phyloP scores from a whole-genome alignment of 1,140 invertebrate genomes.

The Branchinecta lynchi region DNA sequence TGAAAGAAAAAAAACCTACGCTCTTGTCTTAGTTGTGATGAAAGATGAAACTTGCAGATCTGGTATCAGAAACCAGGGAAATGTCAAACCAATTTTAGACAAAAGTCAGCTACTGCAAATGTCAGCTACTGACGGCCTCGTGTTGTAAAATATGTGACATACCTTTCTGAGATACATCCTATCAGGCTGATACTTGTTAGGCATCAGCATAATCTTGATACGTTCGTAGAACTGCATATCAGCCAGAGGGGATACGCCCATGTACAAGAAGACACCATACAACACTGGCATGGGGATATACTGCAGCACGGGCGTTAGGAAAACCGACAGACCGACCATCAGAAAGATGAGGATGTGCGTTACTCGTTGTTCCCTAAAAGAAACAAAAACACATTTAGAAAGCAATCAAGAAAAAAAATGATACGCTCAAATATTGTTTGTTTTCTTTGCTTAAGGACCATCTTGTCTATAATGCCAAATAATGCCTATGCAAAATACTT shows the following conservation, averaged over 20 bases:
- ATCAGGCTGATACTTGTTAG: constrained; percentile 47
- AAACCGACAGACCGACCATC: constrained; percentile 31
- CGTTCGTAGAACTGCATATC: constrained; percentile 42
- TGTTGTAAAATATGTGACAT: not conserved
- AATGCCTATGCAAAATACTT: no score
- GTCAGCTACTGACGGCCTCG: no score
- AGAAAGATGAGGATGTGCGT: constrained; percentile 31
- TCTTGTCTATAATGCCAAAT: no score
- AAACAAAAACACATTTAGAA: not conserved
- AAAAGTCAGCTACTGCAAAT: no score
- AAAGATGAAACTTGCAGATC: no score
- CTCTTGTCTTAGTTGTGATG: no score
- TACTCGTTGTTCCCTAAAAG: constrained; percentile 31
- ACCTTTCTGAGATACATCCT: constrained; percentile 38
- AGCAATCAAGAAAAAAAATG: not conserved
- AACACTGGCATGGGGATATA: constrained; percentile 41
- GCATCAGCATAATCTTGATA: constrained; percentile 43
- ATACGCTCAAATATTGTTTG: not conserved
- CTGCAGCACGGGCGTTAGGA: constrained; percentile 29
- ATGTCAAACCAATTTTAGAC: no score
- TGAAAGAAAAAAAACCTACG: no score
- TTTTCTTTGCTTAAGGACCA: no score
- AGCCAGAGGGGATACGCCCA: constrained; percentile 45
- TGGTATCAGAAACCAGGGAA: no score
- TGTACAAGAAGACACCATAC: constrained; percentile 49